These are phyloP conservation scores for Agrypnus murinus DNA, from an alignment of 2,888 invertebrate genomes.

Conservation along the genomic window DNA sequence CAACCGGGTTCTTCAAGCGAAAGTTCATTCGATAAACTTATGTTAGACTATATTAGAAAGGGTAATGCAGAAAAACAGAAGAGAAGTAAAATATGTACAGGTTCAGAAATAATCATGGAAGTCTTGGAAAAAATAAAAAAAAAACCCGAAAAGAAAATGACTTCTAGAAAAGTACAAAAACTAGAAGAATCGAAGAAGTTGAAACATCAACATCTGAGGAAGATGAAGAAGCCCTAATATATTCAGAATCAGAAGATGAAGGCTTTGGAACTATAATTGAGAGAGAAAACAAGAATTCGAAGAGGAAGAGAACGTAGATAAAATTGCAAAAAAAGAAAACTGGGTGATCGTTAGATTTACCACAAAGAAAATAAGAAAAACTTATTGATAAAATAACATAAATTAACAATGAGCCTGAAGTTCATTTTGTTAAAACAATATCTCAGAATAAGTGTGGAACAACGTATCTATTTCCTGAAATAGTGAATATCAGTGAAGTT, in stretches of 20 bases:
- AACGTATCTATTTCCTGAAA: background rate
- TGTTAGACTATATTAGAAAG: background rate
- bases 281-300: background rate
- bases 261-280: background rate
- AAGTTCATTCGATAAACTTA: background rate
- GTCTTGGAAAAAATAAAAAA: background rate
- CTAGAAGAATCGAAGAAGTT: background rate
- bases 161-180: conserved; percentile 1
- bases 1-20: background rate
- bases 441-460: too few species aligned
- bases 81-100: background rate
- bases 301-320: background rate
- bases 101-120: conserved; percentile 1
- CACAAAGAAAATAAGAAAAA: background rate
- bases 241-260: background rate
- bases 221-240: background rate
- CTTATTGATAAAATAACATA: background rate
- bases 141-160: background rate
- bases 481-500: background rate
- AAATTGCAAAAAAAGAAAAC: background rate
- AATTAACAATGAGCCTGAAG: background rate
- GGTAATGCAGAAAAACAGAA: background rate
- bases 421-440: conserved; percentile 3
- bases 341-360: conserved; percentile 6
- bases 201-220: conserved; percentile 8